Evolutionary conservation across 1,140 invertebrate genomes (phyloP), one percentile per base, ranked within the genome.

Genomic region (Drosophila truncata): DNA sequence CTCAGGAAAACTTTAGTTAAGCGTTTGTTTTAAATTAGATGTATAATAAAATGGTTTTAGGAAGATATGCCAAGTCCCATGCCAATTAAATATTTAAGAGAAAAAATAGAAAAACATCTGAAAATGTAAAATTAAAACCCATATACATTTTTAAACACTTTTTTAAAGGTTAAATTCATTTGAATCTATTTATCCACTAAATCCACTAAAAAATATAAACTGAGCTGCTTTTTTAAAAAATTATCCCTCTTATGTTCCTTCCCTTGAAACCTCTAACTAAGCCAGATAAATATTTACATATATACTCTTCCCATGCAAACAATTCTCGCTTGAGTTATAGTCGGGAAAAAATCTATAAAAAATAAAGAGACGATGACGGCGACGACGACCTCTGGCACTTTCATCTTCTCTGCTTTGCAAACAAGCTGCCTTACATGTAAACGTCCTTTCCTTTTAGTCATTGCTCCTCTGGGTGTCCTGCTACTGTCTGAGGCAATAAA

Each of bases 371-470:
- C 16, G 2, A 49, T 3, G 10, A 23, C 20, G 42, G 13, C 10
- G 41, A 33, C 67, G 75, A 70, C 76, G 85, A 91, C 82, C 78
- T 82, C 60, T 62, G 90, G 79, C 71, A 90, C 86, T 90, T 90
- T 90, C 85, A 82, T 90, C 86, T 75, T 81, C 78, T 60, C 70
- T 73, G 64, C 50, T 49, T 52, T 42, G 78, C 70, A 84, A 84
- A 88, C 70, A 86, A 82, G 66, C 79, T 76, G 74, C 50, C 66
- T 61, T 44, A 50, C 41, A 47, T 75, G 49, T 37, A 35, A 66
- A 63, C 63, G 39, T 58, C 54, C 62, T 67, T 69, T 62, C 18
- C 50, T 59, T 47, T 31, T 44, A 23, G 35, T 14, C 46, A 37
- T 60, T 62, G 66, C 57, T 70, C 75, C 66, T 70, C 37, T 55